Percentiles rank a stretch among this genome's conserved stretches.
Evolutionary conservation across 2,113 vertebrate species (phyloP).

Genomic region (Ageneiosus marmoratus): DNA sequence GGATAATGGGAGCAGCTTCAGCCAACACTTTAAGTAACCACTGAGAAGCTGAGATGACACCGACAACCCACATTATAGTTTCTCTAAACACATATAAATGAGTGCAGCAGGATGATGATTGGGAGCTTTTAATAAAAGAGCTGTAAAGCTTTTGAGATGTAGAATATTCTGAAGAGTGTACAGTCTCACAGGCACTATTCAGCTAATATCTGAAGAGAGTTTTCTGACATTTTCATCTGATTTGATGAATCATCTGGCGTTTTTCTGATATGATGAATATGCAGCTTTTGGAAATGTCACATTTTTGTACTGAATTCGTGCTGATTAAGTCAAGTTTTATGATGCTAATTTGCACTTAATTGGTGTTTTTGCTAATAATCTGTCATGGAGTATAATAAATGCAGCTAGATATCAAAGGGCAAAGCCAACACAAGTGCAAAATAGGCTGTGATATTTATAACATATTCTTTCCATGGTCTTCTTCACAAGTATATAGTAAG

Average conservation of each 20-base stretch:
- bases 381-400: neutral
- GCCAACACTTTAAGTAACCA: constrained; percentile 34
- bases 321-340: constrained; percentile 20
- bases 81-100: constrained; percentile 1
- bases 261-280: constrained; percentile 51
- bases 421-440: neutral
- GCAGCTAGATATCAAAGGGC: neutral
- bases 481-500: neutral
- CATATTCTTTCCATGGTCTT: neutral
- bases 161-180: constrained; percentile 24
- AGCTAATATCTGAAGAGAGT: constrained; percentile 36
- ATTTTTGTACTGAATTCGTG: constrained; percentile 23
- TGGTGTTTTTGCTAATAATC: constrained; percentile 1
- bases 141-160: constrained; percentile 16
- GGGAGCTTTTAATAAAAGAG: neutral
- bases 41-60: neutral
- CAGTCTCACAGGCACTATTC: constrained; percentile 17
- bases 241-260: constrained; percentile 28
- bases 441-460: neutral
- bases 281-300: constrained; percentile 48
- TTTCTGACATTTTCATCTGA: constrained; percentile 44
- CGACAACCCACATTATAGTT: neutral
- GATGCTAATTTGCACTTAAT: neutral
- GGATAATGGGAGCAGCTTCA: constrained; percentile 10
- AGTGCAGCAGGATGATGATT: neutral